A percentile compares a stretch with the other conserved stretches of the same genome.
These are phyloP conservation scores for Taenioides sp. DNA, from an alignment of 2,797 vertebrate genomes.

Conservation along the genomic window DNA sequence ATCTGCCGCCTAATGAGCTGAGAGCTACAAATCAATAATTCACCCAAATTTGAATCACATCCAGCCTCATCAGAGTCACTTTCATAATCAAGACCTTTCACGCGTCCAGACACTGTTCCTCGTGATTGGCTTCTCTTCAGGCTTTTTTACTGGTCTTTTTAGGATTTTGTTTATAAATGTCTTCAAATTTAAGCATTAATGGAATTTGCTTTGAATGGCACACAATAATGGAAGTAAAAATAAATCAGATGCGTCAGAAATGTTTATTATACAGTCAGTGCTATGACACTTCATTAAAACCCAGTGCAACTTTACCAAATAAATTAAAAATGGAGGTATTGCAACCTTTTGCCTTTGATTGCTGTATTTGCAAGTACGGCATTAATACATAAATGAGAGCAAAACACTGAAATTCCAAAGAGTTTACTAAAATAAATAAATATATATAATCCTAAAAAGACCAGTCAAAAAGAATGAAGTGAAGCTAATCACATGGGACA, in stretches of 20 bases:
- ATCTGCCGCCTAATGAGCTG: slow-evolving; percentile 72
- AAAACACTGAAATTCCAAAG: slow-evolving; percentile 1
- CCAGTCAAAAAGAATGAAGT: too few species aligned
- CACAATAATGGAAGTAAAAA: not conserved
- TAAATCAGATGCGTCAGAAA: not conserved
- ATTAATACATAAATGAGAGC: not conserved
- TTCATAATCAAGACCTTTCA: slow-evolving; percentile 74
- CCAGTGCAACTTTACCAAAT: not conserved
- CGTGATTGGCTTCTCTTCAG: slow-evolving; percentile 12
- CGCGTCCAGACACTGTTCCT: slow-evolving; percentile 28
- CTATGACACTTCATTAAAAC: not conserved
- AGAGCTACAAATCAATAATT: slow-evolving; percentile 80
- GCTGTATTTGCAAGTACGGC: not conserved
- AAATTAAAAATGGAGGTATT: not conserved
- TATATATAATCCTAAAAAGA: too few species aligned
- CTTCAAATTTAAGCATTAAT: not conserved
- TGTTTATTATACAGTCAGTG: not conserved
- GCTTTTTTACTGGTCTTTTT: slow-evolving; percentile 12
- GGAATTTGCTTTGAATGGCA: not conserved
- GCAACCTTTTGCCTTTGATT: slow-evolving; percentile 1
- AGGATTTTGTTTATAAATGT: not conserved
- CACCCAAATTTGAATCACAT: slow-evolving; percentile 68
- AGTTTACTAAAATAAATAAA: not conserved
- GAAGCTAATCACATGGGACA: too few species aligned
- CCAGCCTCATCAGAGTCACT: slow-evolving; percentile 67